These are phyloP conservation scores for Ichneumoninae sp. DNA, from an alignment of 2,888 invertebrate species.

Conservation along the genomic window DNA sequence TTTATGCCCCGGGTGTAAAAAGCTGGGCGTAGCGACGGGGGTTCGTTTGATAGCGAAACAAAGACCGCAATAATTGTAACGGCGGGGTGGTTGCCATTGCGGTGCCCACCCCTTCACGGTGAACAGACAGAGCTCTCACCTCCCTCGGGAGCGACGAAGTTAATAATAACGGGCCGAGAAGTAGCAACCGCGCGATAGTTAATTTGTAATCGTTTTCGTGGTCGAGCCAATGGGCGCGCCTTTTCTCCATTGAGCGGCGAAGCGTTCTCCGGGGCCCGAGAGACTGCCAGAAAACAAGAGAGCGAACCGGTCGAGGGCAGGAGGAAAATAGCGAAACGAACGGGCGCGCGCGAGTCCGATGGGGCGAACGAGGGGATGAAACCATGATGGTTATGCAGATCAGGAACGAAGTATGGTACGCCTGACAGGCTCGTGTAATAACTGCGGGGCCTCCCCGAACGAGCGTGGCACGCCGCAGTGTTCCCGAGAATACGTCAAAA, in stretches of 20 bases:
- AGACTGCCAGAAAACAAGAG: conserved; percentile 56
- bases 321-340: conserved; percentile 71
- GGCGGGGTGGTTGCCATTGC: conserved; percentile 53
- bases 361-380: conserved; percentile 69
- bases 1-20: conserved; percentile 62
- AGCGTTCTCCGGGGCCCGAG: conserved; percentile 56
- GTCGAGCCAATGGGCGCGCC: conserved; percentile 74
- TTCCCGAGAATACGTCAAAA: conserved; percentile 74
- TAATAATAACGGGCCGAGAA: conserved; percentile 78
- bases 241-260: conserved; percentile 76
- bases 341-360: conserved; percentile 51
- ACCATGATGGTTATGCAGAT: conserved; percentile 80
- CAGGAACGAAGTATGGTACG: conserved; percentile 73
- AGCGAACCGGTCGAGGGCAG: conserved; percentile 38
- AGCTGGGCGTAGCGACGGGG: conserved; percentile 57
- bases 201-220: conserved; percentile 82
- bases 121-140: conserved; percentile 51
- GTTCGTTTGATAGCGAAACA: conserved; percentile 77
- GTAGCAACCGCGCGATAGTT: conserved; percentile 75
- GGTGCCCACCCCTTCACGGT: conserved; percentile 48
- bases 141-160: conserved; percentile 69
- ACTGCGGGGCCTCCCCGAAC: conserved; percentile 67
- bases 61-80: conserved; percentile 80
- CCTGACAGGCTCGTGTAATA: conserved; percentile 77
- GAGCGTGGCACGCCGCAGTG: conserved; percentile 55